These are phyloP conservation scores for Phrixothrix hirtus DNA, from an alignment of 2,888 invertebrate genomes.

Conservation along the genomic window DNA sequence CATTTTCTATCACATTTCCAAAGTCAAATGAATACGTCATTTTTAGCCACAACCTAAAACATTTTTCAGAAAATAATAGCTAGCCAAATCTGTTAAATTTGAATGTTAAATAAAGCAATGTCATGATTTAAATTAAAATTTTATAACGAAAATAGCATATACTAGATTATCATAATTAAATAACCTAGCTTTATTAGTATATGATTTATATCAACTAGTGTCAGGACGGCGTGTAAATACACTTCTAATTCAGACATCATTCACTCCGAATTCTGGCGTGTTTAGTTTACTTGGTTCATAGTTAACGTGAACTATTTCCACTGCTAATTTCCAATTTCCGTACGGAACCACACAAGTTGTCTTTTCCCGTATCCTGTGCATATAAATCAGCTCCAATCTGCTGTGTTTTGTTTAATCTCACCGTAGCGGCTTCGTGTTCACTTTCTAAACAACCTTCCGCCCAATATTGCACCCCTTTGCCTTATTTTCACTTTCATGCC, in stretches of 20 bases:
- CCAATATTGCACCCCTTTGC: constrained; percentile 33
- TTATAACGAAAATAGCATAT: too few species aligned
- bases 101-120: background rate
- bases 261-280: constrained; percentile 18
- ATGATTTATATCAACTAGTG: constrained; percentile 21
- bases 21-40: too few species aligned
- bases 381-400: constrained; percentile 42
- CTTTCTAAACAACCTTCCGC: constrained; percentile 39
- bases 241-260: constrained; percentile 24
- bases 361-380: constrained; percentile 33
- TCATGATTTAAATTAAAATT: background rate
- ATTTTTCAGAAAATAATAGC: too few species aligned
- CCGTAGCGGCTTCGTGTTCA: constrained; percentile 36
- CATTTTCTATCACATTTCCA: too few species aligned
- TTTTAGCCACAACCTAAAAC: too few species aligned
- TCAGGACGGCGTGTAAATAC: constrained; percentile 24
- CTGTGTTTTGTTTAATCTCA: constrained; percentile 42
- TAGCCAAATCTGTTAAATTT: background rate
- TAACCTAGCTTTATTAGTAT: constrained; percentile 13
- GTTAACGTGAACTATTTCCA: constrained; percentile 31
- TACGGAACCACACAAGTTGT: constrained; percentile 37
- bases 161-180: too few species aligned
- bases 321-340: constrained; percentile 39
- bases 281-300: constrained; percentile 24
- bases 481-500: constrained; percentile 38